A percentile compares a stretch with the other conserved stretches of the same genome.
phyloP scores from a whole-genome alignment of 1,140 invertebrate species.

The Hyphantria cunea region DNA sequence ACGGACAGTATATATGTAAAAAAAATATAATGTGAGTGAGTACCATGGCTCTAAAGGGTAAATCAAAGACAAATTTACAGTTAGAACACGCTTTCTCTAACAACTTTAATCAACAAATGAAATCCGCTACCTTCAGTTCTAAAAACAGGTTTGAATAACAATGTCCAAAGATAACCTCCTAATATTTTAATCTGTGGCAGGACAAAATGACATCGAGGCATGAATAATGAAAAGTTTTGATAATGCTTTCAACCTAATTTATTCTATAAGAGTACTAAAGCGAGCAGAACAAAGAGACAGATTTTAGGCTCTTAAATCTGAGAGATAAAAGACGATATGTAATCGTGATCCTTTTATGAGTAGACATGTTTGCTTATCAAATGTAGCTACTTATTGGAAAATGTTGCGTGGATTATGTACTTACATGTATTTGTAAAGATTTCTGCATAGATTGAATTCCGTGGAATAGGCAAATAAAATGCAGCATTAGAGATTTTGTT shows the following conservation, averaged over 20 bases:
- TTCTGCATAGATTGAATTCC: too few relatives aligned
- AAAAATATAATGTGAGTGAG: too few relatives aligned
- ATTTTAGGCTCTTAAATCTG: slow-evolving; percentile 1
- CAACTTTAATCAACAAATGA: too few relatives aligned
- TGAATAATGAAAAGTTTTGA: slow-evolving; percentile 14
- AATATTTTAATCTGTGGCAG: slow-evolving; percentile 1
- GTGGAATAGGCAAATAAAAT: too few relatives aligned
- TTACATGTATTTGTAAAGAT: too few relatives aligned
- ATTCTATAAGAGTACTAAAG: slow-evolving; percentile 5
- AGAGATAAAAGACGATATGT: slow-evolving; percentile 6
- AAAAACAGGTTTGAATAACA: background rate
- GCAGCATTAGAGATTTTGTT: too few relatives aligned
- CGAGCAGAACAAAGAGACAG: background rate
- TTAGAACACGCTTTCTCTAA: too few relatives aligned
- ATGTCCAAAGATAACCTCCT: background rate
- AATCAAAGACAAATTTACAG: too few relatives aligned
- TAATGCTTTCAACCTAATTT: slow-evolving; percentile 15
- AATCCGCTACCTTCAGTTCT: too few relatives aligned
- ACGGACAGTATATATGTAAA: too few relatives aligned
- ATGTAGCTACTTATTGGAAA: background rate
- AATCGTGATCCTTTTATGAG: background rate
- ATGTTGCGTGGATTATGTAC: background rate
- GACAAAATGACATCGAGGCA: background rate
- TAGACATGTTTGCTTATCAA: background rate
- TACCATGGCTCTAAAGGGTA: too few relatives aligned